Base-by-base conservation (phyloP, 2,113 vertebrate species). In the Pimephales promelas region DNA sequence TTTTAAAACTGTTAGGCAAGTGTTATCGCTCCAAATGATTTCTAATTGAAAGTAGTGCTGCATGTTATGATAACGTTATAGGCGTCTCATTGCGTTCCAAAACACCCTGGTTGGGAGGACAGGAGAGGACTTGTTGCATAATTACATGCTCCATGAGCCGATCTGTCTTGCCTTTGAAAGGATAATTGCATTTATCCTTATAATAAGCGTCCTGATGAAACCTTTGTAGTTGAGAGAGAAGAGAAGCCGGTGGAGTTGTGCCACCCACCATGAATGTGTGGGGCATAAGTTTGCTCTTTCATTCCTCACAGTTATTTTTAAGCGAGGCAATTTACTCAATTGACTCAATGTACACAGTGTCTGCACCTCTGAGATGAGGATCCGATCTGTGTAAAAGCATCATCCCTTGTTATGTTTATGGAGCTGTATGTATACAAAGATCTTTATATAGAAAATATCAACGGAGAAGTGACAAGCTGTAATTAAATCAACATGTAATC, bases 121-220 rank as follows among this genome's bases (percentile, higher is more conserved):
- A 85, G 80, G 83, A 84, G 86, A 87, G 80, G 83, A 83, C 84
- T 83, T 83, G 86, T 83, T 80, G 86, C 75, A 85, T 85, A 85
- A 87, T 87, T 83, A 85, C 86, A 87, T 78, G 71, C 61, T 87
- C 86, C 80, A 79, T 80, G 81, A 83, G 84, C 76, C 31, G 71
- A 72, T 81, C 64, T 85, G 81, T 85, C 81, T 45, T 81, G 70
- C 81, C 75, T 87, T 85, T 85, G 84, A 87, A 87, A 85, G 86
- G 76, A 87, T 87, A 87, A 87, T 85, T 87, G 77, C 84, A 52
- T n/a, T n/a, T n/a, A n/a, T n/a, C n/a, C n/a, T n/a, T n/a, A n/a
- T n/a, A n/a, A n/a, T 64, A 61, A 85, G 24, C 74, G 24, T 83
- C 54, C 70, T 43, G 62, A 79, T 77, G 62, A 83, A 87, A 79